A percentile compares a stretch with the other conserved stretches of the same genome.
phyloP scores from a whole-genome alignment of 2,888 invertebrate species.

The Diarsia dahlii region DNA sequence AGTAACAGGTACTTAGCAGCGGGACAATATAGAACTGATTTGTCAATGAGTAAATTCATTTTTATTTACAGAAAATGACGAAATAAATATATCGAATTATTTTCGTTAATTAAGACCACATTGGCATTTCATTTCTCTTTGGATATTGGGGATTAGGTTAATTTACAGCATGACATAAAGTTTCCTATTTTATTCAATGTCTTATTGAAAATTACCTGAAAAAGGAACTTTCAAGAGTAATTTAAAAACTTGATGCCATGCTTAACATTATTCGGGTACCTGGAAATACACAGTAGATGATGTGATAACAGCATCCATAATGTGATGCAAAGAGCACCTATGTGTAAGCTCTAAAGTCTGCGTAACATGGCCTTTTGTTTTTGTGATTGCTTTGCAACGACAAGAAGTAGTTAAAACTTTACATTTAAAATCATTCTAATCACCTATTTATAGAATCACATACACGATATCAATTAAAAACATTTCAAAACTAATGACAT shows the following conservation, averaged over 20 bases:
- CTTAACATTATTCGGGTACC: slow-evolving; percentile 83
- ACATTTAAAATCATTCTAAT: slow-evolving; percentile 43
- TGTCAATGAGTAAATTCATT: slow-evolving; percentile 68
- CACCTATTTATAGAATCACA: slow-evolving; percentile 58
- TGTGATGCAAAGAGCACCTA: slow-evolving; percentile 76
- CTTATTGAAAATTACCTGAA: not conserved
- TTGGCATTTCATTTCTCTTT: slow-evolving; percentile 76
- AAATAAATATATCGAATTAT: slow-evolving; percentile 2
- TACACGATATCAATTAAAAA: slow-evolving; percentile 52
- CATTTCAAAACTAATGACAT: slow-evolving; percentile 46
- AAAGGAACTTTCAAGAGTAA: not conserved
- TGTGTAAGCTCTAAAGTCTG: slow-evolving; percentile 75
- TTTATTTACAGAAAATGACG: not conserved
- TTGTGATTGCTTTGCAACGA: slow-evolving; percentile 70
- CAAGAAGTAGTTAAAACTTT: slow-evolving; percentile 47
- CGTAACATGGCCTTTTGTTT: slow-evolving; percentile 70
- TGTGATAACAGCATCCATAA: slow-evolving; percentile 83
- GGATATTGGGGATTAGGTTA: slow-evolving; percentile 77
- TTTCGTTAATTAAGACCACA: slow-evolving; percentile 53
- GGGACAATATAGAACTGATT: slow-evolving; percentile 67
- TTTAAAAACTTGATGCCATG: slow-evolving; percentile 80
- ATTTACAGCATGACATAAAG: slow-evolving; percentile 77
- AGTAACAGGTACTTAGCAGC: slow-evolving; percentile 80
- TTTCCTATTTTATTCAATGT: slow-evolving; percentile 58
- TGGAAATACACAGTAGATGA: slow-evolving; percentile 87